A percentile compares a stretch with the other conserved stretches of the same genome.
Evolutionary conservation across 2,797 vertebrate species (phyloP).

Genomic region (Melanotaenia nigrans): DNA sequence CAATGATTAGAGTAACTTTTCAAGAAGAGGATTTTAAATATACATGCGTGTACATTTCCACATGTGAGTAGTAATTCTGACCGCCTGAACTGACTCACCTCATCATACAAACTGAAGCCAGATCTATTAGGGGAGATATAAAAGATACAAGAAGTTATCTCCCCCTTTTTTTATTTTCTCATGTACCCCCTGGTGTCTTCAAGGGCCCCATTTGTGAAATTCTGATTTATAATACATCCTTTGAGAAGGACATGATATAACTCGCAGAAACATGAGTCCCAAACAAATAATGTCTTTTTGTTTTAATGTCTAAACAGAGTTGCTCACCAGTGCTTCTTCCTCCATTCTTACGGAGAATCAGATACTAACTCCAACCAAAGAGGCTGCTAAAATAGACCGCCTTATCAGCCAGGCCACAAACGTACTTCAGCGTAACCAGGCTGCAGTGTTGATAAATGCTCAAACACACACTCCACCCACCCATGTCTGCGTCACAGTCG

Average conservation of each 20-base stretch:
- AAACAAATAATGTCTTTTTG: neutral
- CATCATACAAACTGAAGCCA: too few species aligned
- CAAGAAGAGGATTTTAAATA: too few species aligned
- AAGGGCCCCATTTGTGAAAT: neutral
- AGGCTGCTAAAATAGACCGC: neutral
- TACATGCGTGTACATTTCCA: too few species aligned
- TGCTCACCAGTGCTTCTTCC: neutral
- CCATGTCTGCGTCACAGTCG: conserved; percentile 98
- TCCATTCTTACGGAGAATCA: neutral
- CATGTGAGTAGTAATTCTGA: neutral
- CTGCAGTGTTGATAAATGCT: neutral
- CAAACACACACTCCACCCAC: conserved; percentile 70
- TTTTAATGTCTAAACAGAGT: neutral
- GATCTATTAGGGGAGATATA: neutral
- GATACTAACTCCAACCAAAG: neutral
- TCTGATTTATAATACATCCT: neutral
- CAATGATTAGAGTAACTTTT: neutral
- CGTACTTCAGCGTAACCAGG: neutral
- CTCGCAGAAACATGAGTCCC: neutral
- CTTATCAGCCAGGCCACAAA: neutral
- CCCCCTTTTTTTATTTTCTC: neutral
- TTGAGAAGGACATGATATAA: neutral
- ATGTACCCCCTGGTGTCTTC: neutral
- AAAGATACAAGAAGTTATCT: neutral
- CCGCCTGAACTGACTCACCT: neutral